phyloP scores from a whole-genome alignment of 2,113 vertebrate genomes.

The Esox niger region DNA sequence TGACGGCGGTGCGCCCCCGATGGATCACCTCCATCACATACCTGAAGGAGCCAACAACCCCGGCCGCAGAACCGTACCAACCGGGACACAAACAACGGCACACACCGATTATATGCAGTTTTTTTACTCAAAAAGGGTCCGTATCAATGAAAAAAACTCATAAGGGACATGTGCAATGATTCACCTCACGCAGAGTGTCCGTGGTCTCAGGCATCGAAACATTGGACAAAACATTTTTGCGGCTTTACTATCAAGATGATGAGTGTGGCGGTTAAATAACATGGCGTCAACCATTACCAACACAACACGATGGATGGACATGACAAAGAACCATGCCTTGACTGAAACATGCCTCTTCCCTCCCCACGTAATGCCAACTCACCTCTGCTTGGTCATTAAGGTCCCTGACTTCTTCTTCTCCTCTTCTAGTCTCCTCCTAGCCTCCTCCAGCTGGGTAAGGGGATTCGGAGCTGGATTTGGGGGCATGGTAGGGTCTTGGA shows the following conservation, averaged over 20 bases:
- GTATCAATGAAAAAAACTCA: background rate
- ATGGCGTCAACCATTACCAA: no score
- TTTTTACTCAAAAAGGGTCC: background rate
- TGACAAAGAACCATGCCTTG: background rate
- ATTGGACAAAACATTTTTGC: no score
- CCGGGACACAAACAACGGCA: background rate
- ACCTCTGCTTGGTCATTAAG: constrained; percentile 85
- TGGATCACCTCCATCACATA: constrained; percentile 89
- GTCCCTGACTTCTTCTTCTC: constrained; percentile 83
- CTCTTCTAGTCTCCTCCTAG: constrained; percentile 87
- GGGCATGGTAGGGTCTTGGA: constrained; percentile 95
- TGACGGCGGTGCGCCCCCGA: constrained; percentile 75
- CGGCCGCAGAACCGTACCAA: background rate
- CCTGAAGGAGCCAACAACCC: constrained; percentile 73
- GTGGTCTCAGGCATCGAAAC: no score
- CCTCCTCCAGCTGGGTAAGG: constrained; percentile 93
- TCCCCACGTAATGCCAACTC: background rate
- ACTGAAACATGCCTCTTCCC: background rate
- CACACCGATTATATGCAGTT: background rate
- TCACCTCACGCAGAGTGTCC: no score
- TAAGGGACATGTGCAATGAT: background rate
- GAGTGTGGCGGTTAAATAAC: no score
- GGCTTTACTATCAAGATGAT: no score
- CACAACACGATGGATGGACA: background rate
- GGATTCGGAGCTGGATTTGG: constrained; percentile 94